Conservation (phyloP, 2,888 invertebrate genomes). For the Brachyptera putata region DNA sequence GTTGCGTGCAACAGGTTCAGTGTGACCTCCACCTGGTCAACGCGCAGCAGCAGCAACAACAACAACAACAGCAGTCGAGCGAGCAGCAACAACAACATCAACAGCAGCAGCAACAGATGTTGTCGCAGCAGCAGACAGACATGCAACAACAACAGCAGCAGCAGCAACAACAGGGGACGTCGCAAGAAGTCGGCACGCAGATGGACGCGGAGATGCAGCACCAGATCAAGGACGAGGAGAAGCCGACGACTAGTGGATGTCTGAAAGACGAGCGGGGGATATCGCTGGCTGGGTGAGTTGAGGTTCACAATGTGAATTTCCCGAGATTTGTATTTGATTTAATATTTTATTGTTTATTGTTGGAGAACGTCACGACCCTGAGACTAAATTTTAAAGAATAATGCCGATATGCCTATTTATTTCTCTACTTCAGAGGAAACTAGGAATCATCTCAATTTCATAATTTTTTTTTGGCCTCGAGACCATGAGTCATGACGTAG, state of each 20-base stretch:
- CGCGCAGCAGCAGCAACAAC: slow-evolving; percentile 37
- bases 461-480: too few relatives aligned
- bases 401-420: too few relatives aligned
- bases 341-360: too few relatives aligned
- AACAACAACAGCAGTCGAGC: slow-evolving; percentile 38
- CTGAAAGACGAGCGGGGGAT: slow-evolving; percentile 30
- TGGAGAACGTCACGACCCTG: too few relatives aligned
- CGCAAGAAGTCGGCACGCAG: slow-evolving; percentile 33
- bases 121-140: slow-evolving; percentile 46
- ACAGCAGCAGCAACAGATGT: slow-evolving; percentile 22
- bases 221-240: slow-evolving; percentile 31
- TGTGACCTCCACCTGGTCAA: slow-evolving; percentile 31
- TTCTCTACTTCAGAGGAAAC: too few relatives aligned
- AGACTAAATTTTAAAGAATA: too few relatives aligned
- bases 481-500: too few relatives aligned
- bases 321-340: too few relatives aligned
- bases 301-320: not conserved
- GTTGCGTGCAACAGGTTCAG: slow-evolving; percentile 23
- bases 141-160: slow-evolving; percentile 50
- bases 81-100: slow-evolving; percentile 35
- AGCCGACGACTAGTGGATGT: slow-evolving; percentile 29
- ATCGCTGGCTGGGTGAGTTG: slow-evolving; percentile 29
- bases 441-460: too few relatives aligned
- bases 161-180: slow-evolving; percentile 37
- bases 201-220: slow-evolving; percentile 26